Evolutionary conservation across 2,113 vertebrate genomes (phyloP).

Genomic region (Bos taurus): DNA sequence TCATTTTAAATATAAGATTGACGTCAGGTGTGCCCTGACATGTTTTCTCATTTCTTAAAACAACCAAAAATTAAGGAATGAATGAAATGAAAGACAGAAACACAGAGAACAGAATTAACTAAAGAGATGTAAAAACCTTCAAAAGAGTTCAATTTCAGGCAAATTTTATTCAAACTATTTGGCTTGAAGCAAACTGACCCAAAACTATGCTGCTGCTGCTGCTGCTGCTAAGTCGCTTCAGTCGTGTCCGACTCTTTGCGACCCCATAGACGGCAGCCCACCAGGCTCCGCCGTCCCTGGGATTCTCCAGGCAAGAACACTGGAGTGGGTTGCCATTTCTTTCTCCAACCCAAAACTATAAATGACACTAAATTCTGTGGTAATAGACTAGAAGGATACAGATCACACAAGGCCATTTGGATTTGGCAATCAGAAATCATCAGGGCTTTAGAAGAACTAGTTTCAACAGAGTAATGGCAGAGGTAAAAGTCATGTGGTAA

Average conservation of each 20-base stretch:
- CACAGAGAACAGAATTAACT: background rate
- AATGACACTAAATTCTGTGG: background rate
- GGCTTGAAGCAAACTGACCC: background rate
- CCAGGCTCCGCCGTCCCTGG: too few species aligned
- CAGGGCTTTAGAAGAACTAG: background rate
- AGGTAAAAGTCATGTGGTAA: background rate
- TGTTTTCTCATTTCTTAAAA: slow-evolving; percentile 9
- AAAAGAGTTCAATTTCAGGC: background rate
- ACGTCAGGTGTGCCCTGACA: background rate
- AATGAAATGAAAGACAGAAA: background rate
- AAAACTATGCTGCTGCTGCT: background rate
- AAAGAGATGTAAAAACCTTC: background rate
- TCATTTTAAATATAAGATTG: background rate
- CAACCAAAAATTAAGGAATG: background rate
- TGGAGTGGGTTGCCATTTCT: too few species aligned
- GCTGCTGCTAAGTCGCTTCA: too few species aligned
- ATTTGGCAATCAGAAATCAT: background rate
- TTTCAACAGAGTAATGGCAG: background rate
- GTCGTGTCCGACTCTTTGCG: too few species aligned
- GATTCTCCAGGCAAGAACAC: too few species aligned
- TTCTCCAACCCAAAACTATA: background rate
- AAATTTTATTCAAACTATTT: background rate
- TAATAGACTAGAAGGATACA: background rate
- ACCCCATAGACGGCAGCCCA: too few species aligned
- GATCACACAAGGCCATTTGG: too few species aligned